A percentile compares a stretch with the other conserved stretches of the same genome.
Evolutionary conservation across 2,113 vertebrate genomes (phyloP).

Genomic region (Equus przewalskii): DNA sequence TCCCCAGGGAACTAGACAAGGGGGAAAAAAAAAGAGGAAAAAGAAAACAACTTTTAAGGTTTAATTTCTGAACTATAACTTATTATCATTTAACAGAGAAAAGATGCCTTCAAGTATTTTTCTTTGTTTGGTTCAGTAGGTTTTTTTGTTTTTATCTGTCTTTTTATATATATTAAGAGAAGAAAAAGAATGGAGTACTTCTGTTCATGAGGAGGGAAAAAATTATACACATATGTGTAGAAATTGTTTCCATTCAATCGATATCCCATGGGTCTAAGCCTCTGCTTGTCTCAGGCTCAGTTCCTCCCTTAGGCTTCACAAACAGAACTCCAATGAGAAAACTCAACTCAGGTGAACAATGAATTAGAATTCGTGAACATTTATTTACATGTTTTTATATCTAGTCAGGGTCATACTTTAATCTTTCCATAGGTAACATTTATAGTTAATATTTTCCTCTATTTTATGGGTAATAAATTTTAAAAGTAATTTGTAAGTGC

Average conservation of each 20-base stretch:
- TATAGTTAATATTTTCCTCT: slow-evolving; percentile 52
- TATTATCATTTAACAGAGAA: not conserved
- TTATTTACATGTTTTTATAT: not conserved
- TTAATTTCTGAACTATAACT: slow-evolving; percentile 30
- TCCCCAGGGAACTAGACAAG: not conserved
- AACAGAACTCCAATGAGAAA: slow-evolving; percentile 54
- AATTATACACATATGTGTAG: not conserved
- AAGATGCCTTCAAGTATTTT: not conserved
- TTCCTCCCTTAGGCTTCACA: slow-evolving; percentile 38
- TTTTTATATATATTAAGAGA: not conserved
- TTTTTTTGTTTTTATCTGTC: not conserved
- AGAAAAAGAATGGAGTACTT: slow-evolving; percentile 6
- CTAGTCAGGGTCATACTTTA: not conserved
- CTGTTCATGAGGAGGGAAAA: slow-evolving; percentile 46
- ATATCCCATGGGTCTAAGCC: slow-evolving; percentile 57
- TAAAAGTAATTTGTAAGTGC: not conserved
- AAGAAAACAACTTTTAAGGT: not conserved
- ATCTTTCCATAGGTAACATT: slow-evolving; percentile 4
- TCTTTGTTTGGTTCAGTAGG: not conserved
- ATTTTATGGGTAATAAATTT: not conserved
- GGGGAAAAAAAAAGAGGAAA: not conserved
- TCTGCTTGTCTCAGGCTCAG: slow-evolving; percentile 24
- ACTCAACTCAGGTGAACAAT: not conserved
- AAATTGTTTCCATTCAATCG: slow-evolving; percentile 67
- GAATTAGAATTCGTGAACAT: slow-evolving; percentile 23